phyloP scores from a whole-genome alignment of 2,113 vertebrate genomes.

The Ceyx margarethae region DNA sequence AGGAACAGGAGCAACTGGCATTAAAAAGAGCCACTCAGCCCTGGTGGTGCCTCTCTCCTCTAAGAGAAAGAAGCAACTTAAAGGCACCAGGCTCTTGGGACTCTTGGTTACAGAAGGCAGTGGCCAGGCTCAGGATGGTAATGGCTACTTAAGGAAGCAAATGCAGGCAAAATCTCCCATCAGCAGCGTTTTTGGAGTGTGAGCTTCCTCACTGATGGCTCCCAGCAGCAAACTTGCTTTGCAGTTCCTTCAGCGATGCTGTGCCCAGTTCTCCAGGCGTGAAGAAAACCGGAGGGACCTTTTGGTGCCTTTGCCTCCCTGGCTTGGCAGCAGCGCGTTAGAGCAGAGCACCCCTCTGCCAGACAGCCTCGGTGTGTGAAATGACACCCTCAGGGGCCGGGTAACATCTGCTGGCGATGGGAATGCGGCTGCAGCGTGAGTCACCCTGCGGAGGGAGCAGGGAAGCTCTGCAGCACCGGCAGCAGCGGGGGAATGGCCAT shows the following conservation, averaged over 20 bases:
- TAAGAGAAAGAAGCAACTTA: not conserved
- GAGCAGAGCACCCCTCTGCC: not conserved
- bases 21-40: not conserved
- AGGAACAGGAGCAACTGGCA: not conserved
- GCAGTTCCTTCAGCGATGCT: not conserved
- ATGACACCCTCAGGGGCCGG: not conserved
- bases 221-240: not conserved
- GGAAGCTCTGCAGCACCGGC: not conserved
- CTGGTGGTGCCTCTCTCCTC: not conserved
- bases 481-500: not conserved
- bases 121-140: not conserved
- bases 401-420: not conserved
- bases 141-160: not conserved
- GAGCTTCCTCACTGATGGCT: not conserved
- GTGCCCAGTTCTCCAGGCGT: not conserved
- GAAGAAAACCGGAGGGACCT: not conserved
- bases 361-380: not conserved
- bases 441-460: slow-evolving; percentile 31
- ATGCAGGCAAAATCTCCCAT: not conserved
- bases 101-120: not conserved
- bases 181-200: not conserved
- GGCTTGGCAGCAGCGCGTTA: not conserved
- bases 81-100: rapidly evolving
- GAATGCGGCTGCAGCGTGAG: slow-evolving; percentile 46
- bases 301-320: not conserved